Evolutionary conservation across 2,797 vertebrate species (phyloP).

Genomic region (Lepilemur septentrionalis): DNA sequence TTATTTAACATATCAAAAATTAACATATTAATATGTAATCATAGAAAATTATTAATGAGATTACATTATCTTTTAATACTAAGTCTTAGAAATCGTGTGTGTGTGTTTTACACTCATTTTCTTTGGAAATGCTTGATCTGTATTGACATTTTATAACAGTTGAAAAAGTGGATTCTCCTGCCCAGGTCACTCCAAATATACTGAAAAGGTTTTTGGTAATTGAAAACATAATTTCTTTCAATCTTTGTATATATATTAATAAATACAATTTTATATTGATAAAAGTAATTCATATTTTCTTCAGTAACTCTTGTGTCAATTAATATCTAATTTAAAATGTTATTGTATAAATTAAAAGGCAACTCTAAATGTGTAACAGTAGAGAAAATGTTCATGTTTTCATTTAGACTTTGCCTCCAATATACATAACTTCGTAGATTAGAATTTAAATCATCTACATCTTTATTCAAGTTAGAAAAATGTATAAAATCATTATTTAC

Average conservation of each 20-base stretch:
- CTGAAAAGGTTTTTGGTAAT: not conserved
- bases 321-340: not conserved
- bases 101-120: not conserved
- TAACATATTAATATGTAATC: not conserved
- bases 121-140: not conserved
- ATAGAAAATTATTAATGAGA: not conserved
- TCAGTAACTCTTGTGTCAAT: not conserved
- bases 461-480: not conserved
- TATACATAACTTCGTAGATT: not conserved
- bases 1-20: not conserved
- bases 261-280: too few relatives aligned
- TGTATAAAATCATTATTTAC: not conserved
- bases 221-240: not conserved
- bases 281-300: not conserved
- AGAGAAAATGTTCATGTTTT: not conserved
- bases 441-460: not conserved
- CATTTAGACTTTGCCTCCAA: not conserved
- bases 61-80: not conserved
- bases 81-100: not conserved
- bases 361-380: not conserved
- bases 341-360: not conserved
- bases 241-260: not conserved
- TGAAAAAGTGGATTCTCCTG: not conserved
- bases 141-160: not conserved
- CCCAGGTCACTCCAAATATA: not conserved